These are phyloP conservation scores for Pocillopora damicornis DNA, from an alignment of 64 coral and sea anemone species.

Conservation along the genomic window DNA sequence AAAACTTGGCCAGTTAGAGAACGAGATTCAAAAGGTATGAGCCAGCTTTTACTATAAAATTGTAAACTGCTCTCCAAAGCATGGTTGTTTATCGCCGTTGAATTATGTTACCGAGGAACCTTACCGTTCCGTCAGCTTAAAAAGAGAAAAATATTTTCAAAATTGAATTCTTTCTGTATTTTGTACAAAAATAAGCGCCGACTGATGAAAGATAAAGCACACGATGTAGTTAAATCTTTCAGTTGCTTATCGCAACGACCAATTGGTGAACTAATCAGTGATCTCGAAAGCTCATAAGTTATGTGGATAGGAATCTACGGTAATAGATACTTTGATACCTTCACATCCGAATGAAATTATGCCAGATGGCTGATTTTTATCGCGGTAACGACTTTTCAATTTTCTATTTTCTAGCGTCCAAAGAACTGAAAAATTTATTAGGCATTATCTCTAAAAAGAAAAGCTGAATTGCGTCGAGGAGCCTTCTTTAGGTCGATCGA, in stretches of 20 bases:
- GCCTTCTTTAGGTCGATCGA: neutral
- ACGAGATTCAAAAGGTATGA: conserved; percentile 59
- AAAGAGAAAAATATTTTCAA: neutral
- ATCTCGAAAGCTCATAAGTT: neutral
- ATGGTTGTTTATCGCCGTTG: conserved; percentile 2
- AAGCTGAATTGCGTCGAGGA: neutral
- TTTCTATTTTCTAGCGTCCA: neutral
- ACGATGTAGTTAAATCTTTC: neutral
- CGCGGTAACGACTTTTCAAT: neutral
- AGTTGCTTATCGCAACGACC: conserved; percentile 35
- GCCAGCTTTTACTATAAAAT: neutral
- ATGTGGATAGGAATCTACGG: conserved; percentile 1
- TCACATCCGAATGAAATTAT: neutral
- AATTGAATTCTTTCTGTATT: neutral
- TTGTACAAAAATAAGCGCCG: neutral
- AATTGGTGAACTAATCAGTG: conserved; percentile 34
- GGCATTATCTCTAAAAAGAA: neutral
- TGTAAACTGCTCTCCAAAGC: neutral
- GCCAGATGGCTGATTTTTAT: neutral
- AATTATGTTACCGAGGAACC: conserved; percentile 13
- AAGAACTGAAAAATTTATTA: neutral
- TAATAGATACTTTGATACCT: neutral
- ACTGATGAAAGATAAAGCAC: neutral
- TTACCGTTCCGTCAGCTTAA: neutral
- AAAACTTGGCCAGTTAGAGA: conserved; percentile 61